Percentiles rank a stretch among this genome's conserved stretches.
Conservation (phyloP, 2,113 vertebrate genomes). For the Phrynosoma blainvillii region DNA sequence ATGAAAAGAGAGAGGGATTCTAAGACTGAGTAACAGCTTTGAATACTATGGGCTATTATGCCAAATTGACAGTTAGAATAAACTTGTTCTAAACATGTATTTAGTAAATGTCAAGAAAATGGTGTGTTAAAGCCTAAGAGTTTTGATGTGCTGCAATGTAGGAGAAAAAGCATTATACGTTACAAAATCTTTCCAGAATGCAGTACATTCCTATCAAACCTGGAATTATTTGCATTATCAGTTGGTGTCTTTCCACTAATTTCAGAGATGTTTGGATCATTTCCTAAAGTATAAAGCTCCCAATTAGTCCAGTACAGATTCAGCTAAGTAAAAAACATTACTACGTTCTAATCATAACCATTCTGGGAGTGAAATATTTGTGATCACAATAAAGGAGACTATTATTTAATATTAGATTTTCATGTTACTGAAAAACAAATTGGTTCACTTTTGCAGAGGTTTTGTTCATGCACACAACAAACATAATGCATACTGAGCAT, state of each 20-base stretch:
- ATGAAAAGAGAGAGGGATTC: neutral
- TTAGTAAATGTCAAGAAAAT: constrained; percentile 17
- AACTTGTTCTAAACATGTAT: neutral
- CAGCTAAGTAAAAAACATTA: neutral
- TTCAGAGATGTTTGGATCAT: neutral
- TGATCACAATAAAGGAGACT: neutral
- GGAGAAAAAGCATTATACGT: neutral
- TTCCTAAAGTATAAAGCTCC: neutral
- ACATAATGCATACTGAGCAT: neutral
- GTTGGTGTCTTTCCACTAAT: neutral
- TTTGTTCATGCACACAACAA: neutral
- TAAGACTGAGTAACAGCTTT: neutral
- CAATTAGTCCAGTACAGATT: neutral
- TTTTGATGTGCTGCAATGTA: neutral
- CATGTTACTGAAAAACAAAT: neutral
- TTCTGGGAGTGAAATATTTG: neutral
- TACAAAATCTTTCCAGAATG: neutral
- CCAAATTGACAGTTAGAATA: constrained; percentile 6
- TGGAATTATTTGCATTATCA: neutral
- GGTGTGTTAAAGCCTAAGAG: neutral
- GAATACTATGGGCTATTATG: constrained; percentile 1
- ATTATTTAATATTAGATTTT: neutral
- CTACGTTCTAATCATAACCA: neutral
- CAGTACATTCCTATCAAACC: neutral
- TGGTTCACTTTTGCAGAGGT: neutral